phyloP scores from a whole-genome alignment of 30 jellyfish, hydroid and myxozoan species.

The Aurelia aurita region DNA sequence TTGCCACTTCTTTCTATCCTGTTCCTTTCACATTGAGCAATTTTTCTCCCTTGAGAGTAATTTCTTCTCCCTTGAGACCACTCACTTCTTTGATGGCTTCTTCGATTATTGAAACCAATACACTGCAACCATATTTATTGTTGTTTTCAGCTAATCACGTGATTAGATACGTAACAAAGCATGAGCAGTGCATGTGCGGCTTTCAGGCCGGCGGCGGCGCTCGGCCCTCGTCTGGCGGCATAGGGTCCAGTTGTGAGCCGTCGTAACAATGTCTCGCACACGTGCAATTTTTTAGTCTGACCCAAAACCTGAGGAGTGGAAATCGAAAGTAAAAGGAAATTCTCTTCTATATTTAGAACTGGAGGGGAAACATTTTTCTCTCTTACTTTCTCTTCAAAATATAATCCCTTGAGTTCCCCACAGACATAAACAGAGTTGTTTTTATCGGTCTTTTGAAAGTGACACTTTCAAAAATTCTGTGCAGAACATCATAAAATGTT shows the following conservation, averaged over 20 bases:
- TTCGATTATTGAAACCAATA: conserved; percentile 7
- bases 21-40: conserved; percentile 24
- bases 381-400: no score
- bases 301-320: neutral
- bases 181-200: conserved; percentile 20
- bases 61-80: conserved; percentile 49
- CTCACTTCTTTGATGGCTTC: conserved; percentile 34
- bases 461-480: no score
- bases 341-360: no score
- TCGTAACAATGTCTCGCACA: conserved; percentile 1
- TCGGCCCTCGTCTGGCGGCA: no score
- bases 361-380: no score
- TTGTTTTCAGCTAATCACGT: conserved; percentile 52
- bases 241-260: no score
- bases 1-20: conserved; percentile 28
- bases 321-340: neutral
- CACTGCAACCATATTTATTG: conserved; percentile 40
- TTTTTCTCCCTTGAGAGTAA: conserved; percentile 41
- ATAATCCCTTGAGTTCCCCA: no score
- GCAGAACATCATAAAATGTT: no score
- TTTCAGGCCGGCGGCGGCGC: neutral
- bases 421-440: no score
- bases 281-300: neutral
- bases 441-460: no score
- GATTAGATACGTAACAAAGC: conserved; percentile 44